Conservation (phyloP, 2,888 invertebrate genomes). For the Epicampocera succincta region DNA sequence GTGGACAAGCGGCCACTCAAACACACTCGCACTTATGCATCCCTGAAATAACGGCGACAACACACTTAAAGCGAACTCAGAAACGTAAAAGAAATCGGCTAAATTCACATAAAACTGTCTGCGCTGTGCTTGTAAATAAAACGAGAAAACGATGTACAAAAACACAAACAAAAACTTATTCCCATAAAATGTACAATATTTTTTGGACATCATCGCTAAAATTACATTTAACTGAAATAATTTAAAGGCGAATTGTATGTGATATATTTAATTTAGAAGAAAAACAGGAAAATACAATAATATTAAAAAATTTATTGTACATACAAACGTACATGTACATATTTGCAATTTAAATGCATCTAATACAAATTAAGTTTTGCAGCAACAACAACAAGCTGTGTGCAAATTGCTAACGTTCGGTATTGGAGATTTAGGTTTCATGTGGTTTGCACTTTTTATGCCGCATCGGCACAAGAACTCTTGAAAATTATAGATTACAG, state of each 20-base stretch:
- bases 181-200: not conserved
- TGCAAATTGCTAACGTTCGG: no score
- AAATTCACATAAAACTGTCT: constrained; percentile 35
- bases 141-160: not conserved
- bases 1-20: not conserved
- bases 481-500: no score
- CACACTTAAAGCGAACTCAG: constrained; percentile 5
- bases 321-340: not conserved
- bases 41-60: constrained; percentile 14
- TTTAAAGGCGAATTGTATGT: not conserved
- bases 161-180: constrained; percentile 14
- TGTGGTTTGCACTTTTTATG: no score
- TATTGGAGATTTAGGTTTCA: no score
- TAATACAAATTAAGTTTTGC: no score
- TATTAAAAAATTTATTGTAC: no score
- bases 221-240: constrained; percentile 21
- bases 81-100: not conserved
- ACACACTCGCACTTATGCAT: not conserved
- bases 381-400: no score
- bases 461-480: no score
- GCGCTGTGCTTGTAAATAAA: constrained; percentile 7
- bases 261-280: not conserved
- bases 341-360: no score
- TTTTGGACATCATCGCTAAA: constrained; percentile 42
- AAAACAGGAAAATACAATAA: not conserved